These are phyloP conservation scores for Dendropsophus ebraccatus DNA, from an alignment of 2,113 vertebrate genomes.

Conservation along the genomic window DNA sequence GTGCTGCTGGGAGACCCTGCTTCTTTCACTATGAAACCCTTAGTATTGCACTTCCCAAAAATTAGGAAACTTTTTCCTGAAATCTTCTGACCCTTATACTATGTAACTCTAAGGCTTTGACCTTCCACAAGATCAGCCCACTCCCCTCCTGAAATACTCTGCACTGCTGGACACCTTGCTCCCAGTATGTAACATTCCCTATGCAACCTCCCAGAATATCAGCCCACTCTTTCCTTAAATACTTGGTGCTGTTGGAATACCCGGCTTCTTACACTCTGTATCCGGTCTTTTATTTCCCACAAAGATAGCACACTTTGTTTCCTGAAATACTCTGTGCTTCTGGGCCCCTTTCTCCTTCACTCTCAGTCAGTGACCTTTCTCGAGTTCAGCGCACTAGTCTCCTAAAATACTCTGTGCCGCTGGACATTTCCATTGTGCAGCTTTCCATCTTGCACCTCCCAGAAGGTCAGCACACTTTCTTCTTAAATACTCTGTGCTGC, in stretches of 20 bases:
- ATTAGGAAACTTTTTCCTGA: too few species aligned
- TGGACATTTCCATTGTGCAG: background rate
- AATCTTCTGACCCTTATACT: too few species aligned
- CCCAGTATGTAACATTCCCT: too few species aligned
- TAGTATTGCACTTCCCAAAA: too few species aligned
- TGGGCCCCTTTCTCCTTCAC: background rate
- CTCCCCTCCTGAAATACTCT: background rate
- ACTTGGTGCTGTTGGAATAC: background rate
- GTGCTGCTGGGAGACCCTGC: background rate
- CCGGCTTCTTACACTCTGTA: background rate
- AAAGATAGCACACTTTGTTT: background rate
- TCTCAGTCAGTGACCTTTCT: background rate
- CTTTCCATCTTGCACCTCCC: background rate
- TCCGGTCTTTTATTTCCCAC: too few species aligned
- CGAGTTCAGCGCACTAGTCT: background rate
- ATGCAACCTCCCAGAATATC: too few species aligned
- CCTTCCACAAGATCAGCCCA: too few species aligned
- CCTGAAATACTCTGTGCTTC: background rate
- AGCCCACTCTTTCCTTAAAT: too few species aligned
- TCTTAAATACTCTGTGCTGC: too few species aligned
- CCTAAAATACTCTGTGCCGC: background rate
- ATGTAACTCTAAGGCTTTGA: too few species aligned
- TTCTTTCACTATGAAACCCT: background rate
- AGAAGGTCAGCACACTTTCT: too few species aligned
- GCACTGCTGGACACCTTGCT: background rate